Evolutionary conservation across 2,888 invertebrate genomes (phyloP).

Genomic region (Dynastes hyllus): DNA sequence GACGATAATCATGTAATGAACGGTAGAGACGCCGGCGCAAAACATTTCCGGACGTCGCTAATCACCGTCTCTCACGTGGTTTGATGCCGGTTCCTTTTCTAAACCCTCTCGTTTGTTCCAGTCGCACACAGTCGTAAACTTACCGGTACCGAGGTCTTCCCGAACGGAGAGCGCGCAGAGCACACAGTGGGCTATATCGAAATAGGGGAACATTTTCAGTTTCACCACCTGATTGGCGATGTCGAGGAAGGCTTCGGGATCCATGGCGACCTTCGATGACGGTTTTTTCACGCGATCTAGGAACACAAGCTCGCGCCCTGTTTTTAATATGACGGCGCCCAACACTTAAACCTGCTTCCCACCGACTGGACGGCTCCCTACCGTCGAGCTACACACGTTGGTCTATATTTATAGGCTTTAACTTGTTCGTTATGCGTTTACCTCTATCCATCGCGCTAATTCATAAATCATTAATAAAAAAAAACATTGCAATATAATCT

Average conservation of each 20-base stretch:
- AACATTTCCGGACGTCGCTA: background rate
- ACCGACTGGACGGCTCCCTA: constrained; percentile 31
- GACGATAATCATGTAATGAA: background rate
- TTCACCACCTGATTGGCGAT: constrained; percentile 99
- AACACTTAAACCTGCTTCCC: constrained; percentile 10
- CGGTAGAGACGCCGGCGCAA: constrained; percentile 8
- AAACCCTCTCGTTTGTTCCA: background rate
- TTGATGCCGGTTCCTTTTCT: background rate
- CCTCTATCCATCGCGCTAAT: too few relatives aligned
- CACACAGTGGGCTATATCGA: constrained; percentile 97
- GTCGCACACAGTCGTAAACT: constrained; percentile 64
- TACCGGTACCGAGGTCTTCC: constrained; percentile 95
- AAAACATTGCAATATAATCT: too few relatives aligned
- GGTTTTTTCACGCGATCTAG: background rate
- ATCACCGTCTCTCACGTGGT: background rate
- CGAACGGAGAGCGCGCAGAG: constrained; percentile 95
- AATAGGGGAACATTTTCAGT: constrained; percentile 99
- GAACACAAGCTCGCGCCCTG: constrained; percentile 22
- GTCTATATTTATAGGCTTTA: constrained; percentile 25
- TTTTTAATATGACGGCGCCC: constrained; percentile 24
- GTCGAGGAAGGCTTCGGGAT: constrained; percentile 97
- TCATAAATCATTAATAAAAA: too few relatives aligned
- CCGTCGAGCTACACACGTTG: constrained; percentile 33
- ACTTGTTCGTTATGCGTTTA: too few relatives aligned
- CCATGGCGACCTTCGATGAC: constrained; percentile 75